phyloP scores from a whole-genome alignment of 2,797 vertebrate genomes.

The Acanthiza pusilla region DNA sequence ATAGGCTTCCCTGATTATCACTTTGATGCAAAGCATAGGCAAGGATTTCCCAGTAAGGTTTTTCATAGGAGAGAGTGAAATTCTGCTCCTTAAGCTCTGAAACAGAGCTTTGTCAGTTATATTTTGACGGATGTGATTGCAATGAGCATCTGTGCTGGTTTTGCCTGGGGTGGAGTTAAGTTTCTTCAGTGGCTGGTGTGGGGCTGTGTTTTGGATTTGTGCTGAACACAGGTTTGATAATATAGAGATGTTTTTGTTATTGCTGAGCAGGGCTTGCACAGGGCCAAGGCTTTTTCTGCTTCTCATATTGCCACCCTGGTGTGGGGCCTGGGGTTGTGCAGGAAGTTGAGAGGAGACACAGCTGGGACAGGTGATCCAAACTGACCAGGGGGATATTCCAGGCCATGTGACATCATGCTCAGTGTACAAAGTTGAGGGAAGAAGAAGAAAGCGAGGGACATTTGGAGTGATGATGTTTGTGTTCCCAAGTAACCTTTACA shows the following conservation, averaged over 20 bases:
- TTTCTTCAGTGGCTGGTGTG: neutral
- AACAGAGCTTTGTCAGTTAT: neutral
- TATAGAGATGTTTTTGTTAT: neutral
- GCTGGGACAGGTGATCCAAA: neutral
- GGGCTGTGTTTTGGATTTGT: neutral
- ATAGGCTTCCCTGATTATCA: neutral
- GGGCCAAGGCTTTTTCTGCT: neutral
- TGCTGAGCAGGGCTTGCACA: neutral
- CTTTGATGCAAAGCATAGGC: neutral
- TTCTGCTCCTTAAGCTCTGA: neutral
- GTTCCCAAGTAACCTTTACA: neutral
- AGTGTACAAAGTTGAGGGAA: neutral
- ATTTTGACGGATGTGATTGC: neutral
- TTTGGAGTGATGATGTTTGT: neutral
- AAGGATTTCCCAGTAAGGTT: neutral
- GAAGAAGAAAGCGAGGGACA: neutral
- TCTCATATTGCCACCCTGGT: fast-evolving
- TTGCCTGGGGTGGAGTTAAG: neutral
- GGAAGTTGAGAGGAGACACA: neutral
- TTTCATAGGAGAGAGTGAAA: neutral
- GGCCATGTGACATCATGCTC: neutral
- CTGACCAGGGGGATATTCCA: neutral
- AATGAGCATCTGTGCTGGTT: neutral
- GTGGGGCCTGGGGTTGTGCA: neutral
- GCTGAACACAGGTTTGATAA: neutral